Evolutionary conservation across 2,888 invertebrate genomes (phyloP), one percentile per base, ranked within the genome.

Genomic region (Lasius fuliginosus): DNA sequence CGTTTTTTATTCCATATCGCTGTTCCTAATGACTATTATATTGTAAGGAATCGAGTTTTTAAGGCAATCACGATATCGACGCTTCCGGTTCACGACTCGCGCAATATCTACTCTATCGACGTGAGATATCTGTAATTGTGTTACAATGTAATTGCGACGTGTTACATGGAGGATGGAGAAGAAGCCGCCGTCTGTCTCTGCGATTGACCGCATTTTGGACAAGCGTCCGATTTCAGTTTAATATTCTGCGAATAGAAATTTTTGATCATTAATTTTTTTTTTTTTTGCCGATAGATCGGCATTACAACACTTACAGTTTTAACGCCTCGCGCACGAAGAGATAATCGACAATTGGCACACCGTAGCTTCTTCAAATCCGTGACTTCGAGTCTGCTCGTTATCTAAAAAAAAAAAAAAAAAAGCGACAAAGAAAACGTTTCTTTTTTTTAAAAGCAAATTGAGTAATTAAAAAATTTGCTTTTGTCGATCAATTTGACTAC

Each of bases 131-230:
- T 33, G 18, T 42, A 65, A 1, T 58, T n/a, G n/a, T 8, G 49
- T 53, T n/a, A 53, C 49, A n/a, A 53, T 60, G 15, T 23, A 36
- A 77, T 58, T 15, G n/a, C n/a, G 53, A 58, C 11, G 4, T 27
- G 36, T 60, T 27, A 71, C 33, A 40, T 77, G 27, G 40, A 33
- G 3, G 46, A 36, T 6, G 15, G n/a, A 42, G 79, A 71, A 36
- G 49, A 53, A 53, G 53, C 53, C 53, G 23, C 8, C 9, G 15
- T 15, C n/a, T 58, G 58, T 40, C 2, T 6, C 46, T 60, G 71
- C 8, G n/a, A 33, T 71, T 67, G 73, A 18, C 33, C 58, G 15
- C 86, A 89, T 11, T 62, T 85, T 11, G 82, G 64, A 58, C 86
- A 88, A 36, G 18, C 49, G 4, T 83, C 56, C 11, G 74, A 11